Conservation (phyloP, 1,140 invertebrate genomes). For the Microplitis demolitor region DNA sequence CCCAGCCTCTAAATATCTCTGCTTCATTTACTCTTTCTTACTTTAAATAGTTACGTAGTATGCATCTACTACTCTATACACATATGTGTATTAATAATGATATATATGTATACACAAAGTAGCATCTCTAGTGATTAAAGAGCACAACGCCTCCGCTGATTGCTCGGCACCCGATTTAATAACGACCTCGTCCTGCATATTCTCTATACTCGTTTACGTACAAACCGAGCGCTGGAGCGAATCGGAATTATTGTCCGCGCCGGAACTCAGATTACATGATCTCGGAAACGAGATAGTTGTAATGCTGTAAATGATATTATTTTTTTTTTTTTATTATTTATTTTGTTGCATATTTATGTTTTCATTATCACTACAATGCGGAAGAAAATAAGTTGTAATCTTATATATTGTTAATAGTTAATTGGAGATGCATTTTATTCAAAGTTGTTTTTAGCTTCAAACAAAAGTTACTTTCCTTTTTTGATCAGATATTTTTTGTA, state of each 20-base stretch:
- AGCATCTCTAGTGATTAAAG: constrained; percentile 13
- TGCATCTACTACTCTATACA: background rate
- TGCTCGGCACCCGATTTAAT: constrained; percentile 36
- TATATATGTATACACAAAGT: no score
- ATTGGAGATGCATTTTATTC: no score
- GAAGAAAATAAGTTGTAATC: no score
- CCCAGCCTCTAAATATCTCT: background rate
- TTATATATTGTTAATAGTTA: no score
- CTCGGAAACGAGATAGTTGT: background rate
- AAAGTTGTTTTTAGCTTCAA: no score
- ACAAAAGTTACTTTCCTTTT: no score
- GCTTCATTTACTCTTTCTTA: background rate
- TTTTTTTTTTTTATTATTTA: background rate
- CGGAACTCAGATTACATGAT: constrained; percentile 36
- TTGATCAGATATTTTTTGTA: no score
- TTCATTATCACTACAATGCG: no score
- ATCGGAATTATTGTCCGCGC: constrained; percentile 34
- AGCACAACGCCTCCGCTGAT: constrained; percentile 16
- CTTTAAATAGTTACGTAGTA: background rate
- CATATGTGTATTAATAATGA: no score
- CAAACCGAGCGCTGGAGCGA: constrained; percentile 34
- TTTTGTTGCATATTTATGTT: no score
- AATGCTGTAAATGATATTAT: background rate
- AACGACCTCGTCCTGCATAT: constrained; percentile 45
- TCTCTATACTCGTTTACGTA: constrained; percentile 31